Evolutionary conservation across 2,113 vertebrate species (phyloP).

Genomic region (Bathybates hornii): DNA sequence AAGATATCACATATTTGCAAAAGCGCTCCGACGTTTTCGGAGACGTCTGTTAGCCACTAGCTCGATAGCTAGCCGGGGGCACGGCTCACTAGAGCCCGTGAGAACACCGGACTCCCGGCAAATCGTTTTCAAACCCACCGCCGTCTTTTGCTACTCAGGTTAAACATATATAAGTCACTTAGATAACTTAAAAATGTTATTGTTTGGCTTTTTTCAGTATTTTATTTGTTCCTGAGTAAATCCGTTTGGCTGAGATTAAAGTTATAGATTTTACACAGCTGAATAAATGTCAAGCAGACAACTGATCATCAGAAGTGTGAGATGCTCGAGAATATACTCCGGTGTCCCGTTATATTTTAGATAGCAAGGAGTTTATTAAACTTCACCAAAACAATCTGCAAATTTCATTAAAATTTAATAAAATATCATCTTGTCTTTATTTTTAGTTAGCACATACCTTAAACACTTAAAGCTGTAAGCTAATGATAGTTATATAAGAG

Average conservation of each 20-base stretch:
- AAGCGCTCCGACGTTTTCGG: too few species aligned
- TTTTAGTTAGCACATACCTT: neutral
- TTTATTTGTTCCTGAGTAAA: neutral
- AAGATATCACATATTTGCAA: too few species aligned
- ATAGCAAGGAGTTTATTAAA: neutral
- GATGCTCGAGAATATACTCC: fast-evolving
- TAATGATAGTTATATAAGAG: neutral
- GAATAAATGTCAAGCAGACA: neutral
- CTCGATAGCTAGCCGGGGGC: too few species aligned
- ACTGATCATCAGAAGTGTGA: fast-evolving
- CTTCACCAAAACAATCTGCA: neutral
- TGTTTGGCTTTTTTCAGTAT: fast-evolving
- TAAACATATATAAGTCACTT: too few species aligned
- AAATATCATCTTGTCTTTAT: neutral
- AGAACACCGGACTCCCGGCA: too few species aligned
- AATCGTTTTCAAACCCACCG: too few species aligned
- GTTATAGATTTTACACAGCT: fast-evolving
- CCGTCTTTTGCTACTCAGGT: too few species aligned
- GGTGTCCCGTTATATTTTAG: fast-evolving
- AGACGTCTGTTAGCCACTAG: too few species aligned
- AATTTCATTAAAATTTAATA: neutral
- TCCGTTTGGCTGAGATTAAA: neutral
- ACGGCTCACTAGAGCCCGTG: too few species aligned
- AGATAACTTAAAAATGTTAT: too few species aligned
- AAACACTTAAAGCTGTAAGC: neutral